These are phyloP conservation scores for Chaetops frenatus DNA, from an alignment of 2,113 vertebrate genomes.

Conservation along the genomic window DNA sequence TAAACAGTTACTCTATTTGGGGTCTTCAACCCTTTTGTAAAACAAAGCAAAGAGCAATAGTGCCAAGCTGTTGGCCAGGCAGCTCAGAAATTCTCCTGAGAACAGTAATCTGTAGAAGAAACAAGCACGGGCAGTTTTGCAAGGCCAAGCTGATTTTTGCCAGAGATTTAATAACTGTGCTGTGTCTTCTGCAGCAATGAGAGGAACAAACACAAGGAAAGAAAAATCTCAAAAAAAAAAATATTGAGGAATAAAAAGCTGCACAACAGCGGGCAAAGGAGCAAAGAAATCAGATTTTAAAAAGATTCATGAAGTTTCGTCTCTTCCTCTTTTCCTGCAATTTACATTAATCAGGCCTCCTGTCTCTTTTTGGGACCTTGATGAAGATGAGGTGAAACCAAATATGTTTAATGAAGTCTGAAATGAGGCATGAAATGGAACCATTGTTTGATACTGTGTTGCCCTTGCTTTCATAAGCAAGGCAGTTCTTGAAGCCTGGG, in stretches of 20 bases:
- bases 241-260: neutral
- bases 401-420: constrained; percentile 16
- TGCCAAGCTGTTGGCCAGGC: neutral
- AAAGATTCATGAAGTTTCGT: neutral
- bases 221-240: neutral
- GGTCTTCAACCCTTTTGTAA: neutral
- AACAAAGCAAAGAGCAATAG: neutral
- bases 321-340: neutral
- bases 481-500: neutral
- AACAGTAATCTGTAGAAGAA: neutral
- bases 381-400: constrained; percentile 35
- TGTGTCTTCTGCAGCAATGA: neutral
- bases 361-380: neutral
- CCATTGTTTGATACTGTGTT: constrained; percentile 30
- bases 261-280: neutral
- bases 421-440: constrained; percentile 49
- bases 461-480: constrained; percentile 14
- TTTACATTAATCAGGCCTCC: neutral
- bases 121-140: neutral
- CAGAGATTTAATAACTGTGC: neutral
- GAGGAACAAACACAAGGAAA: neutral
- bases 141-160: neutral
- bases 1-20: neutral
- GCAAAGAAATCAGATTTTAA: neutral
- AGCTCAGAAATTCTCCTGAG: neutral